Conservation (phyloP, 2,888 invertebrate genomes). For the Lampropteryx suffumata region DNA sequence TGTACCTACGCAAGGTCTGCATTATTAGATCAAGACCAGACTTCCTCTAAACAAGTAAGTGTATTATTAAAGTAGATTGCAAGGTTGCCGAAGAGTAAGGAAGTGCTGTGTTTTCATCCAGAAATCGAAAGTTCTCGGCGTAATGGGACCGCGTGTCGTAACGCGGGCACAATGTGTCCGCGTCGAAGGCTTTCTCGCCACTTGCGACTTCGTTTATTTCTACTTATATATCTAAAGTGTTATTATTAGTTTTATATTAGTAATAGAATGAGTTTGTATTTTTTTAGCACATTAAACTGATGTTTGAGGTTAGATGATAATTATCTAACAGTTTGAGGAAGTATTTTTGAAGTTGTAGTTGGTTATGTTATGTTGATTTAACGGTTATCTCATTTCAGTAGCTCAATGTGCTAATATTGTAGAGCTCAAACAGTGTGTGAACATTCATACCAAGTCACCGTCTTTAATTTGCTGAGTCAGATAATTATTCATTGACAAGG, state of each 20-base stretch:
- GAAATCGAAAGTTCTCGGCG: conserved; percentile 63
- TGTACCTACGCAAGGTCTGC: too few relatives aligned
- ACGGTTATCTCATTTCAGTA: too few relatives aligned
- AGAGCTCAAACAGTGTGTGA: too few relatives aligned
- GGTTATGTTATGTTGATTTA: not conserved
- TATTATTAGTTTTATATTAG: not conserved
- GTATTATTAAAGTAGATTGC: conserved; percentile 14
- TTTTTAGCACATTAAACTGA: not conserved
- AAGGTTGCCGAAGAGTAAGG: conserved; percentile 36
- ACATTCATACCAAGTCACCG: too few relatives aligned
- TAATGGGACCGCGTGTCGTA: conserved; percentile 55
- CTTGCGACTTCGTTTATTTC: conserved; percentile 12
- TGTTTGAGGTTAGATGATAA: not conserved
- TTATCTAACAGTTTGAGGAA: conserved; percentile 1
- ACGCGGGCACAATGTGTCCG: conserved; percentile 38
- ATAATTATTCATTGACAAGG: too few relatives aligned
- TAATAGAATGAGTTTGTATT: not conserved
- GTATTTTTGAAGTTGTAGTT: not conserved
- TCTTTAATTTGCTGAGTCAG: too few relatives aligned
- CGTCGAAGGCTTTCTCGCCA: conserved; percentile 44
- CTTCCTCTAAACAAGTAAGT: conserved; percentile 9
- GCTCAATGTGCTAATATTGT: too few relatives aligned
- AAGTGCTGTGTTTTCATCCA: conserved; percentile 61
- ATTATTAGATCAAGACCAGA: conserved; percentile 5
- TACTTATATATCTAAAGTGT: conserved; percentile 5